Evolutionary conservation across 2,888 invertebrate genomes (phyloP).

Genomic region (Cacoxenus indagator): DNA sequence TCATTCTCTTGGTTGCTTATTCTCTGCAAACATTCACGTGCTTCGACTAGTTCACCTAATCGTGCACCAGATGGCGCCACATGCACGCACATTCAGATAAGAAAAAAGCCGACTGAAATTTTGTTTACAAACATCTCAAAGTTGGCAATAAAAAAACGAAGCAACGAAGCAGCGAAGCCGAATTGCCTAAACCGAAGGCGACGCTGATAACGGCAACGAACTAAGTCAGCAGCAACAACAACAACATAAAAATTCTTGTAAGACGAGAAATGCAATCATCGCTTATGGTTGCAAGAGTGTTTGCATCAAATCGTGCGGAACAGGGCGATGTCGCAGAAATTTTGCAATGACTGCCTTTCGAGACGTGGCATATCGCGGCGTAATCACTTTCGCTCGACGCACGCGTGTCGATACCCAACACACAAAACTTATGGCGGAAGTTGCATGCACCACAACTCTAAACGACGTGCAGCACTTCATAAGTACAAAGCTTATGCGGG

Average conservation of each 20-base stretch:
- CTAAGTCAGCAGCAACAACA: too few species aligned
- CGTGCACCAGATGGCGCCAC: slow-evolving; percentile 5
- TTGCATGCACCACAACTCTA: neutral
- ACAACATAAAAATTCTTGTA: too few species aligned
- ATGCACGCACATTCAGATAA: neutral
- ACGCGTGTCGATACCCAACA: too few species aligned
- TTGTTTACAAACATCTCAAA: slow-evolving; percentile 15
- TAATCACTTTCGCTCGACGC: slow-evolving; percentile 13
- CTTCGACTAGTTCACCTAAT: neutral
- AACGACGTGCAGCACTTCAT: neutral
- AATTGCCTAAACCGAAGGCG: too few species aligned
- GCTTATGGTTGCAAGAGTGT: too few species aligned
- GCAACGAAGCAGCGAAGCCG: neutral
- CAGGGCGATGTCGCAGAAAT: too few species aligned
- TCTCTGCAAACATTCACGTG: slow-evolving; percentile 1
- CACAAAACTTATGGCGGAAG: neutral
- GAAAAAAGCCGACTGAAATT: neutral
- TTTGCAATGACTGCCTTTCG: too few species aligned
- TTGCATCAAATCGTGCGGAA: too few species aligned
- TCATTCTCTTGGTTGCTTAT: neutral
- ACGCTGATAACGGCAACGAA: too few species aligned
- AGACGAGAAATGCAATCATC: too few species aligned
- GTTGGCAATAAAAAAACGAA: neutral
- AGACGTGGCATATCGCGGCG: slow-evolving; percentile 9
- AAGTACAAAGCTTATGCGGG: neutral